Evolutionary conservation across 2,888 invertebrate species (phyloP).

Genomic region (Linyphia triangularis): DNA sequence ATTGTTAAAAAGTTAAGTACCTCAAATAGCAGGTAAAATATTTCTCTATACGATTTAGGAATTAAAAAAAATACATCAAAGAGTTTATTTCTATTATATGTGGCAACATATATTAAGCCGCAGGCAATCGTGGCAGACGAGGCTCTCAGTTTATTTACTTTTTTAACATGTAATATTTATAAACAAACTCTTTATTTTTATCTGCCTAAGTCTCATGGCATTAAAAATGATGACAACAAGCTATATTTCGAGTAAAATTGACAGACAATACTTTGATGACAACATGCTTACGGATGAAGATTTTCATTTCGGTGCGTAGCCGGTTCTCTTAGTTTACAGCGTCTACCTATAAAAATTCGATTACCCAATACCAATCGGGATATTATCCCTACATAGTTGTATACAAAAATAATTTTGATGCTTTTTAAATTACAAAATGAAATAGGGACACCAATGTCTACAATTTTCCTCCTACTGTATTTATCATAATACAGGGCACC

Average conservation of each 20-base stretch:
- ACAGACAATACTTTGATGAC: conserved; percentile 64
- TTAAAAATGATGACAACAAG: conserved; percentile 76
- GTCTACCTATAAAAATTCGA: too few relatives aligned
- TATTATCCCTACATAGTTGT: too few relatives aligned
- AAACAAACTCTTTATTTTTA: neutral
- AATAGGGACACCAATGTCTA: too few relatives aligned
- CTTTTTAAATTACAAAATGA: too few relatives aligned
- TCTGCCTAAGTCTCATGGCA: neutral
- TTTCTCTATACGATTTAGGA: neutral
- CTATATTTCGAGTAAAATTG: conserved; percentile 12
- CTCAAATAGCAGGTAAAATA: too few relatives aligned
- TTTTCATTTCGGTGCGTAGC: conserved; percentile 61
- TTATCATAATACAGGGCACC: too few relatives aligned
- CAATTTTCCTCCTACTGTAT: too few relatives aligned
- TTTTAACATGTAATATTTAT: neutral
- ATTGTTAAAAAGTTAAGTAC: too few relatives aligned
- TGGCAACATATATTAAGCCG: conserved; percentile 61
- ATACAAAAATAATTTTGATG: too few relatives aligned
- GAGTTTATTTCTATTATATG: too few relatives aligned
- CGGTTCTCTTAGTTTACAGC: neutral
- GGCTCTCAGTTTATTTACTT: neutral
- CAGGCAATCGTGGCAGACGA: conserved; percentile 76
- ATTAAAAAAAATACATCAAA: too few relatives aligned
- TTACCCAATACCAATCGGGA: too few relatives aligned
- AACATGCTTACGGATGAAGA: conserved; percentile 75